phyloP scores from a whole-genome alignment of 2,113 vertebrate species.

The Thamnaconus septentrionalis region DNA sequence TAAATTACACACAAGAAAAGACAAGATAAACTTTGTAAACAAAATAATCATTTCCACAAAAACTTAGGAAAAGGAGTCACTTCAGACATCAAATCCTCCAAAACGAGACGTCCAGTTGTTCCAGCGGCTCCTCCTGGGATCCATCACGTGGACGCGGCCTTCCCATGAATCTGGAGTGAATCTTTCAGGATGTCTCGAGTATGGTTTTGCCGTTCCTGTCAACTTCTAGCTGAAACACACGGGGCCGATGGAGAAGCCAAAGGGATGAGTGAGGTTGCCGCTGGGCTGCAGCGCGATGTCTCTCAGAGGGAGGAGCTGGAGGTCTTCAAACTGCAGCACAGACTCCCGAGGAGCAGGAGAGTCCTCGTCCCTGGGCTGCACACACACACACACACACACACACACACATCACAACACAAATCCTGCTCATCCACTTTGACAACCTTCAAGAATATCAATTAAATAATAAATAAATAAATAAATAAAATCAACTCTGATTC shows the following conservation, averaged over 20 bases:
- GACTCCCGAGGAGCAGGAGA: conserved; percentile 71
- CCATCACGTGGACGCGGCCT: too few relatives aligned
- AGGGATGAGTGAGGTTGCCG: conserved; percentile 69
- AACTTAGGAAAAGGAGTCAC: conserved; percentile 28
- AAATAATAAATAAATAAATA: too few relatives aligned
- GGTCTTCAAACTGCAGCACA: conserved; percentile 83
- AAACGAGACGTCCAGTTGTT: conserved; percentile 18
- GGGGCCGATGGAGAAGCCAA: conserved; percentile 83
- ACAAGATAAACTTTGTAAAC: conserved; percentile 74
- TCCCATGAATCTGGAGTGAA: not conserved
- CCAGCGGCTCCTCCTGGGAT: conserved; percentile 22
- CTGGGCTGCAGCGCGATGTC: conserved; percentile 80
- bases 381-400: conserved; percentile 3
- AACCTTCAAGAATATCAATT: too few relatives aligned
- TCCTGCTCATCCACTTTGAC: too few relatives aligned
- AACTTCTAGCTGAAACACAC: conserved; percentile 85
- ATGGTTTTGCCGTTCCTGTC: too few relatives aligned
- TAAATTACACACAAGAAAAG: conserved; percentile 70
- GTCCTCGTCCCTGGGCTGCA: conserved; percentile 67
- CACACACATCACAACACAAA: conserved; percentile 1
- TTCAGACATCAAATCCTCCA: conserved; percentile 29
- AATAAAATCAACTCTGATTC: too few relatives aligned
- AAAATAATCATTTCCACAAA: conserved; percentile 44
- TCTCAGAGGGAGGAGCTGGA: conserved; percentile 83
- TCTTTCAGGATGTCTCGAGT: conserved; percentile 1